Evolutionary conservation across 2,888 invertebrate genomes (phyloP).

Genomic region (Anoncus sp.): DNA sequence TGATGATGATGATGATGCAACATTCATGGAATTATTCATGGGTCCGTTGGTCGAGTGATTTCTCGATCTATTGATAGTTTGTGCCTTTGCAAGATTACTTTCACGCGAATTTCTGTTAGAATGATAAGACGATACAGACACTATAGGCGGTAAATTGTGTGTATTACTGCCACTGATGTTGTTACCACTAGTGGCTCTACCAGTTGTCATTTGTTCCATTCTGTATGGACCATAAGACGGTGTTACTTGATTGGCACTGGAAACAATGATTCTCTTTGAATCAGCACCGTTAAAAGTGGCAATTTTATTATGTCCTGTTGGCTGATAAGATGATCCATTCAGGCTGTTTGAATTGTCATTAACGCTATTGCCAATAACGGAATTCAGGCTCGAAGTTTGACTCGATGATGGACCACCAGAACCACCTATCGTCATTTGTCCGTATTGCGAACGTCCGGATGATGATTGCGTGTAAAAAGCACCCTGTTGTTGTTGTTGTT

Average conservation of each 20-base stretch:
- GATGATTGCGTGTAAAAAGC: slow-evolving; percentile 72
- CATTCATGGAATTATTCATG: slow-evolving; percentile 34
- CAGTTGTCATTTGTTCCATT: slow-evolving; percentile 41
- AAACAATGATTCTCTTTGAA: slow-evolving; percentile 65
- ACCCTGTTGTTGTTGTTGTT: slow-evolving; percentile 57
- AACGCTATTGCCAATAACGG: slow-evolving; percentile 43
- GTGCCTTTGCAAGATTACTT: slow-evolving; percentile 69
- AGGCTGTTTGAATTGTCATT: slow-evolving; percentile 26
- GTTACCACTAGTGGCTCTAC: slow-evolving; percentile 18
- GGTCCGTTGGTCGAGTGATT: slow-evolving; percentile 59
- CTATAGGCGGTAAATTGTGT: slow-evolving; percentile 85
- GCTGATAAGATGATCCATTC: slow-evolving; percentile 66
- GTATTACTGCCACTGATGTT: slow-evolving; percentile 79
- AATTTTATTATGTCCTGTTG: slow-evolving; percentile 67
- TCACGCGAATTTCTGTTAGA: slow-evolving; percentile 81
- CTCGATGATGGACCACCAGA: slow-evolving; percentile 51
- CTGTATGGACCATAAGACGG: slow-evolving; percentile 74
- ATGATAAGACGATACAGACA: slow-evolving; percentile 84
- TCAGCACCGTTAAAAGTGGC: slow-evolving; percentile 76
- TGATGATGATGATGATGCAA: slow-evolving; percentile 59
- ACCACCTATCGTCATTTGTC: slow-evolving; percentile 59
- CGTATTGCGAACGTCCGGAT: slow-evolving; percentile 70
- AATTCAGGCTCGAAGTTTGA: slow-evolving; percentile 25
- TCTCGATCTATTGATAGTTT: slow-evolving; percentile 71
- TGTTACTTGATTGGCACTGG: slow-evolving; percentile 65